Evolutionary conservation across 2,888 invertebrate species (phyloP).

Genomic region (Odontothrips loti): DNA sequence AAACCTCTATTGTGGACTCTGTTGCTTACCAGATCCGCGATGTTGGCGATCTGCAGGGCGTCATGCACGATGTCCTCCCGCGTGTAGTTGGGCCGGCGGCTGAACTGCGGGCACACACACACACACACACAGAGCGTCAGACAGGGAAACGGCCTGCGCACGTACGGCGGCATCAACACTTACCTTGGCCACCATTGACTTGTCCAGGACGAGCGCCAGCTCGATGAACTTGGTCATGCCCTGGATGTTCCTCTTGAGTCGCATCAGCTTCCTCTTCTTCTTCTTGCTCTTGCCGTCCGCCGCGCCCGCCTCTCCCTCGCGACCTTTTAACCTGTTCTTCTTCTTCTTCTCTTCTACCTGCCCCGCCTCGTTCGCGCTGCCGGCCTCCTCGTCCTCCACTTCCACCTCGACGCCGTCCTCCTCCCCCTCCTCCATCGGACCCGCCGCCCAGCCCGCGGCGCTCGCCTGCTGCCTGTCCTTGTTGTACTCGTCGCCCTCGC

Average conservation of each 20-base stretch:
- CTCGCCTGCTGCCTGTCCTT: not conserved
- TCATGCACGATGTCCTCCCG: slow-evolving; percentile 87
- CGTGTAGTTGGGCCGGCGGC: slow-evolving; percentile 83
- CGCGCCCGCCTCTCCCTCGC: slow-evolving; percentile 41
- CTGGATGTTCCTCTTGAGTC: slow-evolving; percentile 71
- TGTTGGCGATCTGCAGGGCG: slow-evolving; percentile 94
- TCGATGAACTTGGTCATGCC: slow-evolving; percentile 93
- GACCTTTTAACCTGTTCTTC: slow-evolving; percentile 42
- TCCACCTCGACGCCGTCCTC: not conserved
- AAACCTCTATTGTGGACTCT: too few relatives aligned
- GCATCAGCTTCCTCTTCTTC: slow-evolving; percentile 2
- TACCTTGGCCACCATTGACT: slow-evolving; percentile 70
- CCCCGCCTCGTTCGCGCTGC: not conserved
- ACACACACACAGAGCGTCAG: not conserved
- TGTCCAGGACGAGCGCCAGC: slow-evolving; percentile 92
- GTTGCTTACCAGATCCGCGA: slow-evolving; percentile 85
- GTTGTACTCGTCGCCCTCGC: not conserved
- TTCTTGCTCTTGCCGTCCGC: slow-evolving; percentile 37
- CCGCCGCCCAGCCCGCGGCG: too few relatives aligned
- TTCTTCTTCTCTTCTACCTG: not conserved
- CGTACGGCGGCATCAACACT: not conserved
- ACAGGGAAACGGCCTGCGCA: not conserved
- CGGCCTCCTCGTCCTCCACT: not conserved
- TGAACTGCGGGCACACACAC: slow-evolving; percentile 57
- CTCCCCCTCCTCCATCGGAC: not conserved